These are phyloP conservation scores for Platanista minor DNA, from an alignment of 2,113 vertebrate species.

Conservation along the genomic window DNA sequence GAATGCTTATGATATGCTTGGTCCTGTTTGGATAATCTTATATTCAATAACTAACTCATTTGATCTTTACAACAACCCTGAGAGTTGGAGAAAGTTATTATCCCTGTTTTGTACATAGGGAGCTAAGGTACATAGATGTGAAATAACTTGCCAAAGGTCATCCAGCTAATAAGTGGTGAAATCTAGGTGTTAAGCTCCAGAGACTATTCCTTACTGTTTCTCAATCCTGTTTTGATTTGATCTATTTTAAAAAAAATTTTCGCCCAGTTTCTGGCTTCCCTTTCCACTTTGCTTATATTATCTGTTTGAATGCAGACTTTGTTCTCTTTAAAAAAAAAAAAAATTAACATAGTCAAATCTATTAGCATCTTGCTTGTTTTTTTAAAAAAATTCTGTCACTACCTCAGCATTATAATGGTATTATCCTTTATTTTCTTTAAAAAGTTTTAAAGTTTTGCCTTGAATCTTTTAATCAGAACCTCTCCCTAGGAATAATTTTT, in stretches of 20 bases:
- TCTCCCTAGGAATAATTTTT: neutral
- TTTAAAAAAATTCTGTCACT: neutral
- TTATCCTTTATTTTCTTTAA: neutral
- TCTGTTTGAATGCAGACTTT: neutral
- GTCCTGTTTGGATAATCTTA: neutral
- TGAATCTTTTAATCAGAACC: neutral
- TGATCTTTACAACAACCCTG: neutral
- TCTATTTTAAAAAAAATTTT: neutral
- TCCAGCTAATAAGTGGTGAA: neutral
- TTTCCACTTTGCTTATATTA: neutral
- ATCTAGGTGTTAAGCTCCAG: neutral
- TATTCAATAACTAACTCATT: neutral
- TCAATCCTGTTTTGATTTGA: neutral
- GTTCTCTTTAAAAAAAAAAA: neutral
- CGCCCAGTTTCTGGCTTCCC: neutral
- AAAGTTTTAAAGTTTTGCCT: neutral
- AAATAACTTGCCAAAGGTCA: neutral
- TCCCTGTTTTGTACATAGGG: neutral
- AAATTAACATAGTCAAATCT: neutral
- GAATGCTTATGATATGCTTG: no score
- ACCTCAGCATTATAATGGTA: neutral
- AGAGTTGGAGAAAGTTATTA: neutral
- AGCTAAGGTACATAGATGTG: neutral
- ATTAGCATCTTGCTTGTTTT: neutral
- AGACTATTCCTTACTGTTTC: neutral